phyloP scores from a whole-genome alignment of 2,113 vertebrate genomes.

The Rhipidura dahli region DNA sequence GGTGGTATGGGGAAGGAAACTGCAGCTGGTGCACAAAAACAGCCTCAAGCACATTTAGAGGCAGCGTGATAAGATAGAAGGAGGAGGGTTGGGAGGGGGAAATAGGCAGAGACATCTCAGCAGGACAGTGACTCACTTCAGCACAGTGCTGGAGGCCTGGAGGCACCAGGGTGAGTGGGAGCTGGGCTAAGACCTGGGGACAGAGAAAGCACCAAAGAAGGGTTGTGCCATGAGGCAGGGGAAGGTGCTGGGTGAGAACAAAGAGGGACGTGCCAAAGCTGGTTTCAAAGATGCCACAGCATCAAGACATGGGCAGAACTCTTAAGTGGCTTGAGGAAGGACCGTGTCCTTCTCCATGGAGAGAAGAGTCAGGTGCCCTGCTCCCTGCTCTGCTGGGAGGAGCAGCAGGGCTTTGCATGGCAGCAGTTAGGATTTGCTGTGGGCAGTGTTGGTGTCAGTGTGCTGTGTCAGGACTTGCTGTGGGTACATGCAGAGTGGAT shows the following conservation, averaged over 20 bases:
- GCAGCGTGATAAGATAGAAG: not conserved
- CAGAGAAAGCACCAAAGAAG: not conserved
- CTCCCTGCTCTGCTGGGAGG: not conserved
- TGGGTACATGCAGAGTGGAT: not conserved
- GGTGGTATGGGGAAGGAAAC: not conserved
- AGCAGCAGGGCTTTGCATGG: not conserved
- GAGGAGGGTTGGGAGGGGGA: not conserved
- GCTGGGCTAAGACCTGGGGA: not conserved
- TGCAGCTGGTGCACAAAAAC: not conserved
- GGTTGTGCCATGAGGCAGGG: not conserved
- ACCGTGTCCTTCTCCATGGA: not conserved
- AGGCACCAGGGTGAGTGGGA: accelerated
- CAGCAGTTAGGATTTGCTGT: not conserved
- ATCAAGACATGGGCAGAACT: not conserved
- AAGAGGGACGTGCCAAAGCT: not conserved
- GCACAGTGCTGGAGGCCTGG: not conserved
- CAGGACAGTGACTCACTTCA: not conserved
- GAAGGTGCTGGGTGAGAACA: not conserved
- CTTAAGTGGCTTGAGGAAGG: not conserved
- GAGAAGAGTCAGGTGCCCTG: not conserved
- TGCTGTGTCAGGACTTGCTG: not conserved
- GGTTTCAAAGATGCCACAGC: not conserved
- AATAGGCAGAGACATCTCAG: not conserved
- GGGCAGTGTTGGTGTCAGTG: not conserved
- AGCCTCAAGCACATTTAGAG: not conserved